Base-by-base conservation (phyloP, 2,113 vertebrate species). In the Rafetus swinhoei region DNA sequence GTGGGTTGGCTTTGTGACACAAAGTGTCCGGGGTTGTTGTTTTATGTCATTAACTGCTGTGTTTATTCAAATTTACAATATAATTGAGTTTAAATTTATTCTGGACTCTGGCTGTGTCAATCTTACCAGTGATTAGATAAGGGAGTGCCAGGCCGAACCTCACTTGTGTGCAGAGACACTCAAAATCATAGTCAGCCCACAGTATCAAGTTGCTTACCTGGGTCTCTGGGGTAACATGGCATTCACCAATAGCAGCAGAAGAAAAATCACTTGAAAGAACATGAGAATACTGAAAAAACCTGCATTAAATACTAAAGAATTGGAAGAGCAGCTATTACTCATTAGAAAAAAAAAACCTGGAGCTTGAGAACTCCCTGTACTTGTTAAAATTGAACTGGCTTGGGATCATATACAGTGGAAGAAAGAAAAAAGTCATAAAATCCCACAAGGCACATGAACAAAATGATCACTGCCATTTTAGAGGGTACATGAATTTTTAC, bases 241-340 rank as follows among this genome's bases (percentile, higher is more conserved):
- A 77, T 94, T 85, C 85, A 95, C 87, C 86, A 95, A 90, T 0
- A 91, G 81, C 81, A 94, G 76, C n/a, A n/a, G 90, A 92, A 95
- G 79, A 95, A 95, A 96, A 96, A 93, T 45, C 81, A 86, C 84
- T 89, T 82, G 21, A 91, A 95, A 94, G 91, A 95, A 96, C 92
- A 90, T 95, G 91, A 95, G 86, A 95, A 95, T 91, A 62, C 65
- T 94, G 90, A 82, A 95, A 96, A 96, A 97, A 90, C 32, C 91
- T 94, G 95, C 92, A 96, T 79, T 79, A 96, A 94, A 93, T 84
- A 93, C n/a, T 52, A 65, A 92, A 90, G 56, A 79, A 96, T 82
- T 96, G 80, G 52, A 95, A 93, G 88, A 95, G 52, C 59, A 96
- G 84, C 72, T 92, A 94, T 86, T 96, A 87, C 93, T 94, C 94